Base-by-base conservation (phyloP, 1,140 invertebrate species). In the Dendroctonus ponderosae region DNA sequence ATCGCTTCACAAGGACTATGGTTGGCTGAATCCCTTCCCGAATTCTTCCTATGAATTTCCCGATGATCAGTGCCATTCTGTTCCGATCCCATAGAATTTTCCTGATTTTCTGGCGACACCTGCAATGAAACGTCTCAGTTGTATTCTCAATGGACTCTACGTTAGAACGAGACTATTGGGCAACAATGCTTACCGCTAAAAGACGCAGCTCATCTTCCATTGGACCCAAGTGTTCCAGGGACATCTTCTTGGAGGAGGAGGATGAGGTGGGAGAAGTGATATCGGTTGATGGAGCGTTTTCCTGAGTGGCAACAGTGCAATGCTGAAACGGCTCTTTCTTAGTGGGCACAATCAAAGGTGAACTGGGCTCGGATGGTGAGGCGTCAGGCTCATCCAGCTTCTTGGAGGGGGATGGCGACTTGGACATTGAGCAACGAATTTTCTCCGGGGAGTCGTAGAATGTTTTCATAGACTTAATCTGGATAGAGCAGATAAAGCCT, bases 1-100 rank as follows among this genome's bases (percentile, higher is more conserved):
- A 86, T 83, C 53, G 82, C 82, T 74, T 87, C 86, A 37, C 83
- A 83, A 11, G 86, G 86, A 78, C 86, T 88, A 68, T 87, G 85
- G 76, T 87, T 88, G 26, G 86, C 86, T 38, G 86, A 87, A 77
- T 88, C 86, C 65, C 86, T 80, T 68, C 85, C 84, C 56, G 80
- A 81, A 71, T 79, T 81, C 64, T 77, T 78, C 75, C 80, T 80
- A 53, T 80, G 76, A 70, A 81, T 77, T 65, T 81, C 72, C 62
- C 77, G 73, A 65, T 80, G 78, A 48, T 53, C 41, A 68, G 51
- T 3, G 50, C n/a, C 7, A 41, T 46, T 41, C 57, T 66, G 44
- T 77, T 26, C 1, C 26, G 26, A 26, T 3, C 3, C 26, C 26
- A 26, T 26, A 26, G 26, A 26, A 26, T 3, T 49, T n/a, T 40